Evolutionary conservation across 2,113 vertebrate species (phyloP).

Genomic region (Capreolus pygargus): DNA sequence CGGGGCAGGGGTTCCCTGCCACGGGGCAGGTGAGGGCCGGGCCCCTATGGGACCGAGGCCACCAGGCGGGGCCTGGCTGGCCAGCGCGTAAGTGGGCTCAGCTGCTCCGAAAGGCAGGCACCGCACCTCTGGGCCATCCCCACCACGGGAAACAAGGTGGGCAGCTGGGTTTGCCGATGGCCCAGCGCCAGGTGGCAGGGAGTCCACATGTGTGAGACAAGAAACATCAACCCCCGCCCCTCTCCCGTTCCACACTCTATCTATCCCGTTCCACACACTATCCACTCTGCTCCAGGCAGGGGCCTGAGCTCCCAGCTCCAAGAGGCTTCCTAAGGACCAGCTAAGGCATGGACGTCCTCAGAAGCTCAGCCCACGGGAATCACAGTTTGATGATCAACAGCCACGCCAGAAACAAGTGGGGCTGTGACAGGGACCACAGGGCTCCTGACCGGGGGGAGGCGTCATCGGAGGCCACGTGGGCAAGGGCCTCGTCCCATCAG

Average conservation of each 20-base stretch:
- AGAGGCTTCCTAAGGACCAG: not conserved
- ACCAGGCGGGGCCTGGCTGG: not conserved
- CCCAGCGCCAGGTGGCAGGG: not conserved
- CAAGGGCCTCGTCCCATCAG: fast-evolving
- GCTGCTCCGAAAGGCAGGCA: not conserved
- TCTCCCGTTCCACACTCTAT: not conserved
- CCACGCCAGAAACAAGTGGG: not conserved
- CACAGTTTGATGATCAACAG: not conserved
- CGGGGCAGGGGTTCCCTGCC: not conserved
- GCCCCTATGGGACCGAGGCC: not conserved
- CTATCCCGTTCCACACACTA: not conserved
- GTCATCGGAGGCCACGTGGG: not conserved
- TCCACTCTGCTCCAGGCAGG: not conserved
- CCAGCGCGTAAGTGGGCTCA: fast-evolving
- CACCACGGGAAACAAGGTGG: not conserved
- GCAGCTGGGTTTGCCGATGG: fast-evolving
- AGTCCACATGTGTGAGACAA: too few species aligned
- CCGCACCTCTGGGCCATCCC: not conserved
- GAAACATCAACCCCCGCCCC: not conserved
- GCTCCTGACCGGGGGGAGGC: not conserved
- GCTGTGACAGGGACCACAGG: too few species aligned
- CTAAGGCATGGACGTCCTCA: not conserved
- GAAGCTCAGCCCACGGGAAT: not conserved
- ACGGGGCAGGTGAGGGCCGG: not conserved
- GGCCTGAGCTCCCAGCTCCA: not conserved